Base-by-base conservation (phyloP, 1,140 invertebrate species). In the Anagrus nilaparvatae region DNA sequence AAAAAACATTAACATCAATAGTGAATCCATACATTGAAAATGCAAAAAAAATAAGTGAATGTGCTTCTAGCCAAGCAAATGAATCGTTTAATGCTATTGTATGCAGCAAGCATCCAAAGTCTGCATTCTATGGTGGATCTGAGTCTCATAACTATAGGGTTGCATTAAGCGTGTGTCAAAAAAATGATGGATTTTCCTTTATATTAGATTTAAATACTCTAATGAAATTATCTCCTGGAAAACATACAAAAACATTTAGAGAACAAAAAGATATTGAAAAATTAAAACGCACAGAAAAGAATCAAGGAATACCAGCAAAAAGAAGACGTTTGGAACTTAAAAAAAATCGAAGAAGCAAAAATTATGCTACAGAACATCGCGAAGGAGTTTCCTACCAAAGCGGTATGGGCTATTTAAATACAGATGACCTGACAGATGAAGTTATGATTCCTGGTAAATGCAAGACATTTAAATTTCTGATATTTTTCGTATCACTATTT, bases 51-150 rank as follows among this genome's bases (percentile, higher is more conserved):
- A 23, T 50, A 21, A 34, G 39, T 7, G 39, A 29, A 6, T 50
- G 45, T 39, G 49, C 24, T n/a, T 50, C 49, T 12, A 50, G 42
- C 31, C 49, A 50, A 35, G 13, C 34, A 12, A 51, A 51, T 20
- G 46, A 51, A 16, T 48, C 45, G 7, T 48, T 52, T 14, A 50
- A 52, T 20, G 43, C 47, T 21, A 46, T 30, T 1, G 37, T 52
- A 13, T 40, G 35, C 14, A 31, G 13, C 16, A 50, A 52, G 37
- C 21, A 47, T 33, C 47, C 40, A 24, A 52, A 52, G 40, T 35
- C 31, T 20, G 31, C 17, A 14, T 46, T 37, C 37, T 52, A 52
- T 34, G 48, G 25, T 2, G 38, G 40, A n/a, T 50, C 48, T 10
- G 46, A 49, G 25, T 47, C 45, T 19, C 16, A 44, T 16, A 16